These are phyloP conservation scores for Drosophila setosimentum DNA, from an alignment of 2,888 invertebrate species.

Conservation along the genomic window DNA sequence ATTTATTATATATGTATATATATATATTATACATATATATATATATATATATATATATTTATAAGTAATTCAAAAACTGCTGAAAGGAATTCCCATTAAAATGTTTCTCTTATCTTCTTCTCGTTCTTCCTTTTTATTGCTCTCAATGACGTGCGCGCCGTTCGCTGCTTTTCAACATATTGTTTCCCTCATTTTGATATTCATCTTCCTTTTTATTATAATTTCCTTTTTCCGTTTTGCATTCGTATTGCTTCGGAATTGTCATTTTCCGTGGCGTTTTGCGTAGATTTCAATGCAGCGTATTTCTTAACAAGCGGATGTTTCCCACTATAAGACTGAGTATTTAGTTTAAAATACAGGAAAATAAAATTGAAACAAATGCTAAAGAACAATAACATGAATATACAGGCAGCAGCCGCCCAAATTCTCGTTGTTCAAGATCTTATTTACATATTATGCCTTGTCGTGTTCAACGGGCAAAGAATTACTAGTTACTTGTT, in stretches of 20 bases:
- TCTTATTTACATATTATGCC: constrained; percentile 33
- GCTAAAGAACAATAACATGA: constrained; percentile 24
- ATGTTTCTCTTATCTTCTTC: constrained; percentile 78
- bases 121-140: constrained; percentile 72
- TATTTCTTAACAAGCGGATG: constrained; percentile 85
- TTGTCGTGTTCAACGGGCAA: constrained; percentile 53
- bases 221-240: constrained; percentile 38
- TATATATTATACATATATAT: constrained; percentile 23
- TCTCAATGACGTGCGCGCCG: constrained; percentile 67
- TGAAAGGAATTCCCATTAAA: constrained; percentile 79
- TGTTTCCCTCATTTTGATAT: constrained; percentile 50
- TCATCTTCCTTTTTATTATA: constrained; percentile 22
- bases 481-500: constrained; percentile 49
- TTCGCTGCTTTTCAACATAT: constrained; percentile 69
- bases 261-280: constrained; percentile 27
- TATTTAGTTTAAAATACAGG: constrained; percentile 82
- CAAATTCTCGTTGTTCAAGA: constrained; percentile 15
- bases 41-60: constrained; percentile 44
- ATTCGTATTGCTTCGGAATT: constrained; percentile 22
- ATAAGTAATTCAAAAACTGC: constrained; percentile 78
- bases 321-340: constrained; percentile 85
- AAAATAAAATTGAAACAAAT: constrained; percentile 38
- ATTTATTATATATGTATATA: too few species aligned
- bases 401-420: constrained; percentile 26
- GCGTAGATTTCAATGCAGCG: constrained; percentile 81